Percentiles rank a stretch among this genome's conserved stretches.
phyloP scores from a whole-genome alignment of 2,797 vertebrate species.

The Sebastes cheni region DNA sequence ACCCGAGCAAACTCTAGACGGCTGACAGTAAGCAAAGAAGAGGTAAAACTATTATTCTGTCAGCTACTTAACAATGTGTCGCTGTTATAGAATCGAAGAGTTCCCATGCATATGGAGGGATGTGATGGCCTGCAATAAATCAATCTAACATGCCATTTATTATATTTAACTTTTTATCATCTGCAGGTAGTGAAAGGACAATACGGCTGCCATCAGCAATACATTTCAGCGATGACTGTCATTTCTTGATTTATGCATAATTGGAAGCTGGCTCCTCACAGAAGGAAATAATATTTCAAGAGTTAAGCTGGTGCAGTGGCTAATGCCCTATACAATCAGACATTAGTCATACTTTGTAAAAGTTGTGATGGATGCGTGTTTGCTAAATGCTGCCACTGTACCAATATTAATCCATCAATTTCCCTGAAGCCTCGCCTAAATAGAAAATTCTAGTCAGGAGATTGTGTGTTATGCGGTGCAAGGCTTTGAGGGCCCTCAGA shows the following conservation, averaged over 20 bases:
- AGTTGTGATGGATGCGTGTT: slow-evolving; percentile 62
- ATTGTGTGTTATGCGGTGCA: slow-evolving; percentile 42
- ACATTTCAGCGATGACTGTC: slow-evolving; percentile 18
- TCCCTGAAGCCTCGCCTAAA: slow-evolving; percentile 58
- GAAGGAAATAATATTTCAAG: slow-evolving; percentile 17
- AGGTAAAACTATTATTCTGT: slow-evolving; percentile 47
- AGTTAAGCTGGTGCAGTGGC: slow-evolving; percentile 7
- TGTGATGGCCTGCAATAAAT: slow-evolving; percentile 34
- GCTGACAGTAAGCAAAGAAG: slow-evolving; percentile 53
- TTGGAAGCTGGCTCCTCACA: slow-evolving; percentile 5
- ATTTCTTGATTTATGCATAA: slow-evolving; percentile 37
- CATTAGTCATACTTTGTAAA: slow-evolving; percentile 57
- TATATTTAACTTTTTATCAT: slow-evolving; percentile 28
- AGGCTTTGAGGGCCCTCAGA: slow-evolving; percentile 66
- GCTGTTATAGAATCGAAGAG: background rate
- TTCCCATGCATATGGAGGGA: slow-evolving; percentile 10
- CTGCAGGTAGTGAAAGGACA: slow-evolving; percentile 13
- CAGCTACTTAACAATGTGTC: slow-evolving; percentile 25
- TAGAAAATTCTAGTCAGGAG: slow-evolving; percentile 54
- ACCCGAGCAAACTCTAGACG: slow-evolving; percentile 41
- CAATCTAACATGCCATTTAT: slow-evolving; percentile 39
- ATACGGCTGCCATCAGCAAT: slow-evolving; percentile 8
- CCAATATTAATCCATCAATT: slow-evolving; percentile 69
- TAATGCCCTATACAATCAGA: slow-evolving; percentile 47
- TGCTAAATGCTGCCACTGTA: slow-evolving; percentile 60